Percentiles rank a stretch among this genome's conserved stretches.
phyloP scores from a whole-genome alignment of 2,888 invertebrate genomes.

The Apodemia mormo region DNA sequence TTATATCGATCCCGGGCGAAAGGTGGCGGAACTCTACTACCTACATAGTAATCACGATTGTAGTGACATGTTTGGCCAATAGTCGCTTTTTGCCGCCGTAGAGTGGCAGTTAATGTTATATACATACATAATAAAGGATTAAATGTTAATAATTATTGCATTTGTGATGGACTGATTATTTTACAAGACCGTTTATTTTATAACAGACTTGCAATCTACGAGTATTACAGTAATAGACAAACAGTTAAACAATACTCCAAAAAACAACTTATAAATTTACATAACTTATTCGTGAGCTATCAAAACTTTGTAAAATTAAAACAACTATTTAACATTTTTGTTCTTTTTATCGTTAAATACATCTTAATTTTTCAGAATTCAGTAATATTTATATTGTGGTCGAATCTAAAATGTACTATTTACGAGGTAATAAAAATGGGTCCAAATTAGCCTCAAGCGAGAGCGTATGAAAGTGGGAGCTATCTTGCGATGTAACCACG shows the following conservation, averaged over 20 bases:
- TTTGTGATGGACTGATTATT: neutral
- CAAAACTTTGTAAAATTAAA: neutral
- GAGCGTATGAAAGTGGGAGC: conserved; percentile 52
- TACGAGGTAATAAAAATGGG: conserved; percentile 49
- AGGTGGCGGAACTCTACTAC: too few relatives aligned
- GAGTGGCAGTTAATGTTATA: too few relatives aligned
- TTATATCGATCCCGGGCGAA: too few relatives aligned
- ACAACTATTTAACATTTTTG: neutral
- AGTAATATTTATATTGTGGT: neutral
- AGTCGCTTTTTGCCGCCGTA: too few relatives aligned
- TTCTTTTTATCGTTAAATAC: neutral
- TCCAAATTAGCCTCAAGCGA: conserved; percentile 65
- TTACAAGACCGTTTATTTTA: neutral
- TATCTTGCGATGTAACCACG: conserved; percentile 60
- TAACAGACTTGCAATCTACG: neutral
- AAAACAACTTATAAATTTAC: neutral
- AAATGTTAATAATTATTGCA: too few relatives aligned
- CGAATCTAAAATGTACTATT: conserved; percentile 13
- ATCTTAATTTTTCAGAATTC: neutral
- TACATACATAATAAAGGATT: too few relatives aligned
- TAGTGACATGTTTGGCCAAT: too few relatives aligned
- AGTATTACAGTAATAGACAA: neutral
- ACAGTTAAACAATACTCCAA: neutral
- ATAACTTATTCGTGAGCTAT: neutral
- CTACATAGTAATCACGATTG: too few relatives aligned